Conservation (phyloP, 2,113 vertebrate species). For the Dendropsophus ebraccatus region DNA sequence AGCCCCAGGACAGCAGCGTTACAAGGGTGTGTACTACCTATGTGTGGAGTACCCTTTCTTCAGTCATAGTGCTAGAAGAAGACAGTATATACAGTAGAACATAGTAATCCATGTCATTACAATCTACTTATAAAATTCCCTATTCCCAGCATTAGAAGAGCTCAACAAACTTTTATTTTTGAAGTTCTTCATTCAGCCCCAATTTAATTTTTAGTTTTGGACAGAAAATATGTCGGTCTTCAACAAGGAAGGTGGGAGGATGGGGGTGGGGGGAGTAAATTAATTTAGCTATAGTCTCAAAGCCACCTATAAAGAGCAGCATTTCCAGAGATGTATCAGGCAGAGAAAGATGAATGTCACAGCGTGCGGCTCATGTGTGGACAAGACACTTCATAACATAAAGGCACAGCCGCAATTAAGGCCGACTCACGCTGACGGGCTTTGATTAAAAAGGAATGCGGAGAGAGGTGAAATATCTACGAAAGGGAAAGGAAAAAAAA, state of each 20-base stretch:
- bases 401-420: constrained; percentile 68
- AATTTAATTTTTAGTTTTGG: not conserved
- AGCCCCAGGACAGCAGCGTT: too few species aligned
- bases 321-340: constrained; percentile 59
- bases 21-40: too few species aligned
- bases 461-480: not conserved
- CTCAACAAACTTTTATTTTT: not conserved
- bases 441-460: constrained; percentile 56
- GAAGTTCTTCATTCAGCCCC: not conserved
- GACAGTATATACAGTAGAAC: too few species aligned
- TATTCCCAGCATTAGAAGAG: not conserved
- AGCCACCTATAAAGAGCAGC: constrained; percentile 26
- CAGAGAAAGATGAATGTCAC: constrained; percentile 56
- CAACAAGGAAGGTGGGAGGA: not conserved
- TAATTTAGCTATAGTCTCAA: constrained; percentile 22
- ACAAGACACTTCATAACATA: constrained; percentile 65
- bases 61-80: too few species aligned
- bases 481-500: constrained; percentile 49
- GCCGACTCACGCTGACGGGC: constrained; percentile 67
- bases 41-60: too few species aligned
- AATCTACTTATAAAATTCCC: not conserved
- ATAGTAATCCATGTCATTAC: too few species aligned
- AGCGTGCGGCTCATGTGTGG: constrained; percentile 64
- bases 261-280: not conserved
- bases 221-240: not conserved